Conservation (phyloP, 23 tunicate genomes). For the Aplidium turbinatum region DNA sequence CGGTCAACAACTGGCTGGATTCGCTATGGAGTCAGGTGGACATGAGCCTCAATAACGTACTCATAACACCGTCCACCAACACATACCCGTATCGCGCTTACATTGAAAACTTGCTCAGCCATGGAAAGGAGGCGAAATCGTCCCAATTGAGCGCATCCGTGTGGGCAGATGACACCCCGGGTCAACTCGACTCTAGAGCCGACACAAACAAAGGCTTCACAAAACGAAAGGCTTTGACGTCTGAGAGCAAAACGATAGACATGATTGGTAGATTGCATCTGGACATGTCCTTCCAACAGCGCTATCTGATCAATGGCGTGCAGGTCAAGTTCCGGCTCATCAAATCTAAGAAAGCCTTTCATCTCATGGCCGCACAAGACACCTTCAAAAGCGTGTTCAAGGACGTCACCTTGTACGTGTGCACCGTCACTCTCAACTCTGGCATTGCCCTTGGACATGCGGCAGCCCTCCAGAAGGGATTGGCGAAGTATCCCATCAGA, state of each 20-base stretch:
- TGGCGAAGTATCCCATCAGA: constrained; percentile 1
- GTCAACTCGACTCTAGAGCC: constrained; percentile 2
- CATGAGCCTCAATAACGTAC: background rate
- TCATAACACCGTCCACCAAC: background rate
- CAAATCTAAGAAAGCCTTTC: constrained; percentile 7
- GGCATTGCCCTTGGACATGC: constrained; percentile 26
- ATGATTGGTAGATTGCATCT: constrained; percentile 25
- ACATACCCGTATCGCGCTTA: constrained; percentile 36
- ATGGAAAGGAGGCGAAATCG: constrained; percentile 9
- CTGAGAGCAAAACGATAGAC: constrained; percentile 1
- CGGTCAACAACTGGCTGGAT: constrained; percentile 7
- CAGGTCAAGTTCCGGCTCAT: constrained; percentile 7
- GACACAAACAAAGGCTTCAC: constrained; percentile 6
- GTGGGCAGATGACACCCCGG: constrained; percentile 20
- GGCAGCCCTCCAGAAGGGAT: constrained; percentile 10
- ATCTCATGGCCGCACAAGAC: background rate
- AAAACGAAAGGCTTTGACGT: constrained; percentile 27
- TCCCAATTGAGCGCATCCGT: background rate
- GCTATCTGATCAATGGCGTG: constrained; percentile 36
- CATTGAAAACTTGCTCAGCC: constrained; percentile 21
- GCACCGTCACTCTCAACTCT: constrained; percentile 19
- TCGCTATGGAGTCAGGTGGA: constrained; percentile 24
- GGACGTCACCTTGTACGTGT: constrained; percentile 7
- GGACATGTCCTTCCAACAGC: constrained; percentile 28
- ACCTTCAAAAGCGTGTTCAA: background rate